Percentiles rank a stretch among this genome's conserved stretches.
Conservation (phyloP, 2,888 invertebrate genomes). For the Ophion costatus region DNA sequence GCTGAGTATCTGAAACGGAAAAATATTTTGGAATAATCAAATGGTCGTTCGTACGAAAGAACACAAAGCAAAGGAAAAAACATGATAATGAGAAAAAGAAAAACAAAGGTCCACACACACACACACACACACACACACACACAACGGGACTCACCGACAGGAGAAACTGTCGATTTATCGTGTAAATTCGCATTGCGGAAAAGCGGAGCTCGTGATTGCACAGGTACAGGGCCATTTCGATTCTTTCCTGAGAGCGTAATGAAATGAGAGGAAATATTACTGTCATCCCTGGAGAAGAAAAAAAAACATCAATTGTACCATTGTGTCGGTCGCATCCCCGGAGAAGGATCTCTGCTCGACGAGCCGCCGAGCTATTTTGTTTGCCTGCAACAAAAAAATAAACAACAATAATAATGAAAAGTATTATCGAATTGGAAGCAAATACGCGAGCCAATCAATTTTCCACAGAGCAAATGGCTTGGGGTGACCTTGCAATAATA, state of each 20-base stretch:
- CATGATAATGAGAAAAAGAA: too few relatives aligned
- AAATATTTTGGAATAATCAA: not conserved
- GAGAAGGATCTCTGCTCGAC: slow-evolving; percentile 4
- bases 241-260: slow-evolving; percentile 27
- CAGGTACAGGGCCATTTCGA: slow-evolving; percentile 48
- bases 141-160: slow-evolving; percentile 22
- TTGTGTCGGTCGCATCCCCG: slow-evolving; percentile 33
- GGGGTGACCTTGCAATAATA: too few relatives aligned
- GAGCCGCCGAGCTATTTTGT: slow-evolving; percentile 16
- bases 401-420: not conserved
- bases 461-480: not conserved
- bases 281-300: not conserved
- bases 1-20: slow-evolving; percentile 33
- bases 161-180: slow-evolving; percentile 37
- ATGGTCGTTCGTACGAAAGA: not conserved
- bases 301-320: slow-evolving; percentile 21
- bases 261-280: not conserved
- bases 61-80: not conserved
- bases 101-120: not conserved
- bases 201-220: slow-evolving; percentile 36
- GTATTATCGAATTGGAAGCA: not conserved
- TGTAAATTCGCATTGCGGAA: slow-evolving; percentile 2
- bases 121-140: too few relatives aligned
- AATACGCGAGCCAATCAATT: not conserved
- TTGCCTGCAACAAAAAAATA: slow-evolving; percentile 24